Base-by-base conservation (phyloP, 2,888 invertebrate genomes). In the Orgyia antiqua region DNA sequence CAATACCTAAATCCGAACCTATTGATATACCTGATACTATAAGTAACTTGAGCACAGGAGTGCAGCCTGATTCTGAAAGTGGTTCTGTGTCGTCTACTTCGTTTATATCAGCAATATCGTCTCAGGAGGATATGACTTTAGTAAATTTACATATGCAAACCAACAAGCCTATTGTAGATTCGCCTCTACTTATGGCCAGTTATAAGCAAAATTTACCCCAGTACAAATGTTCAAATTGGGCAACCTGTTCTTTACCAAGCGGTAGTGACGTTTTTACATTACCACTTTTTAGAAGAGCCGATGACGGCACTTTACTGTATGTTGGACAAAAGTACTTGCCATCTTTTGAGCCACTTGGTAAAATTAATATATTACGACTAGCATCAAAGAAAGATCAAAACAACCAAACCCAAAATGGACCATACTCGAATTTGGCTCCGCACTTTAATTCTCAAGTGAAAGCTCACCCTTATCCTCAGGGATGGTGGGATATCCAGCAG, bases 81-180 rank as follows among this genome's bases (percentile, higher is more conserved):
- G 92, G 92, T 20, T 94, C 94, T 1, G 89, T 94, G 10, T 95
- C 95, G 0, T 94, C 94, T 13, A 94, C 92, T 1, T 94, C 94
- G 0, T 95, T 95, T 53, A 95, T 93, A 51, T 97, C 96, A 0
- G 97, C 96, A 2, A 92, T 95, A 45, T 97, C 95, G 1, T 97
- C 96, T 7, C 96, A 96, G 69, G 96, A 97, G 76, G 96, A 96
- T 65, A 92, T 95, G 74, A 95, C 95, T 0, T 76, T 96, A 31
- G 95, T 98, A 0, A 97, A 98, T 76, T 87, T 98, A 9, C 97
- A 97, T 60, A 95, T 96, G 91, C 98, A 98, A 83, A 93, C 96
- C 13, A 95, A 95, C 68, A 88, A 91, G 37, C 94, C 97, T 0
- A 98, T 98, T 42, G 92, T 95, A 4, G 96, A 97, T 59, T 98